These are phyloP conservation scores for Euwallacea similis DNA, from an alignment of 1,140 invertebrate genomes.

Conservation along the genomic window DNA sequence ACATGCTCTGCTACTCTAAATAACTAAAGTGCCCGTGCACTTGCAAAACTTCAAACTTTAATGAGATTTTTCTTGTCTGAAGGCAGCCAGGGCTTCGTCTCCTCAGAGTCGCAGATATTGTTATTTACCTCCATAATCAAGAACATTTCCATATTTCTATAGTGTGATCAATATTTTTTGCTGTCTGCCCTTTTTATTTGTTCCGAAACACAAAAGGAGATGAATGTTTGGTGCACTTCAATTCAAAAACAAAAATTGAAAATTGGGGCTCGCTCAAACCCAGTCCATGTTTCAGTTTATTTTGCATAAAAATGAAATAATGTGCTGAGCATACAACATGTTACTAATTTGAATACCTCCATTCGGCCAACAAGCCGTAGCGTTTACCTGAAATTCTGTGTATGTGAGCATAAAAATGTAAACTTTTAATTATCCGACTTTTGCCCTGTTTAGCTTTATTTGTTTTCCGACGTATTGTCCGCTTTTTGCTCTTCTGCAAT, in stretches of 20 bases:
- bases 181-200: not conserved
- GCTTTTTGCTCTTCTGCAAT: no score
- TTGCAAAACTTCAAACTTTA: no score
- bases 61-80: no score
- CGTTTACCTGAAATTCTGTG: constrained; percentile 21
- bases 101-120: no score
- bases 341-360: constrained; percentile 28
- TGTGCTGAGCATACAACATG: constrained; percentile 24
- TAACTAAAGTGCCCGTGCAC: no score
- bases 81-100: no score
- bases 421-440: constrained; percentile 7
- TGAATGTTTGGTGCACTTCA: not conserved
- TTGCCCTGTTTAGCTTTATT: not conserved
- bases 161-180: no score
- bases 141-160: no score
- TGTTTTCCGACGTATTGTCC: not conserved
- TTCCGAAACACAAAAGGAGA: not conserved
- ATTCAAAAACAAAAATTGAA: no score
- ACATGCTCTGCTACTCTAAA: no score
- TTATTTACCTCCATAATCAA: no score
- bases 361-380: constrained; percentile 19
- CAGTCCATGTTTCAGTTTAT: constrained; percentile 6
- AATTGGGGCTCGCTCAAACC: no score
- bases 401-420: not conserved
- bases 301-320: constrained; percentile 33